Evolutionary conservation across 2,888 invertebrate species (phyloP).

Genomic region (Trissolcus japonicus): DNA sequence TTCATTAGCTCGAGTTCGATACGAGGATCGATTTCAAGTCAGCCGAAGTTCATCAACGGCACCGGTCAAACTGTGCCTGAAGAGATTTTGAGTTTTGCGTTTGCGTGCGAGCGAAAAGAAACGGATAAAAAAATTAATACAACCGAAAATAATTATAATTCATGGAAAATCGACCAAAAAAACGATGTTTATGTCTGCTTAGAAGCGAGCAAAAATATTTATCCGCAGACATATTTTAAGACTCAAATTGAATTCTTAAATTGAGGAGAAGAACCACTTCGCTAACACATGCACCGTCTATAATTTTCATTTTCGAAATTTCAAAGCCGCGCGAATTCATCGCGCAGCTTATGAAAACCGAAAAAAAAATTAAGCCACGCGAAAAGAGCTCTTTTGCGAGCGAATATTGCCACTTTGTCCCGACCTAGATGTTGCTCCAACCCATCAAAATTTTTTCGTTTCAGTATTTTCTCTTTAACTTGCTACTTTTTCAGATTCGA

Average conservation of each 20-base stretch:
- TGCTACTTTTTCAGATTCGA: constrained; percentile 45
- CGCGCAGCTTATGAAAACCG: constrained; percentile 15
- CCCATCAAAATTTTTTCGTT: not conserved
- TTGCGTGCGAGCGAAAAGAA: constrained; percentile 21
- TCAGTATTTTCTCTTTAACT: constrained; percentile 53
- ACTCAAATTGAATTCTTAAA: too few relatives aligned
- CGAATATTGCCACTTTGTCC: constrained; percentile 29
- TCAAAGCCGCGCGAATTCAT: constrained; percentile 1
- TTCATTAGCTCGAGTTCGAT: constrained; percentile 53
- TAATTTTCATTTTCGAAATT: constrained; percentile 1
- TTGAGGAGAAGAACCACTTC: too few relatives aligned
- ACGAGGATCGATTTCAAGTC: constrained; percentile 49
- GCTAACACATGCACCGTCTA: too few relatives aligned
- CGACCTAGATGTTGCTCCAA: too few relatives aligned
- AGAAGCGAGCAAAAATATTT: too few relatives aligned
- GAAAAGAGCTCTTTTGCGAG: constrained; percentile 5
- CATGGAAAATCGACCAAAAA: too few relatives aligned
- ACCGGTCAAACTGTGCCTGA: too few relatives aligned
- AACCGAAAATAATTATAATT: not conserved
- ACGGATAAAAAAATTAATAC: not conserved
- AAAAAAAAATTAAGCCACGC: too few relatives aligned
- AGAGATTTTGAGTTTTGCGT: constrained; percentile 22
- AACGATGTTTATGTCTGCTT: too few relatives aligned
- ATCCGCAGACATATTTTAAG: too few relatives aligned
- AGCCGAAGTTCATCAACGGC: constrained; percentile 11